Conservation (phyloP, 2,797 vertebrate species). For the Austrolebias charrua region DNA sequence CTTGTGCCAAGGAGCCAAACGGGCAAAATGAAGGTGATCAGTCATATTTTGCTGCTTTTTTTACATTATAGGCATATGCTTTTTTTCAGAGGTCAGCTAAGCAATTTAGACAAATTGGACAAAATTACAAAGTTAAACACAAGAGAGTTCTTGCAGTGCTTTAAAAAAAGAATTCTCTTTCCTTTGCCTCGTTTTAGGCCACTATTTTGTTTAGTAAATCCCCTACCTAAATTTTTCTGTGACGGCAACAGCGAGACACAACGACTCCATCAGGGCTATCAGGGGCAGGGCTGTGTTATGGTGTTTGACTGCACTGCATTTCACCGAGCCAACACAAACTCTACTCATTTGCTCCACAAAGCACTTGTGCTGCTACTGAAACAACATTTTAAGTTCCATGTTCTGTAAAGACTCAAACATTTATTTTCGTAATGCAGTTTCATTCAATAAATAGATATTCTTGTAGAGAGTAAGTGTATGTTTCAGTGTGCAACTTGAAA, state of each 20-base stretch:
- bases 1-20: slow-evolving; percentile 83
- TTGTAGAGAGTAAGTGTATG: not conserved
- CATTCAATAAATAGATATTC: not conserved
- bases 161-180: slow-evolving; percentile 63
- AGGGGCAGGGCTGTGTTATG: slow-evolving; percentile 39
- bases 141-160: slow-evolving; percentile 77
- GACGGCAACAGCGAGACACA: slow-evolving; percentile 54
- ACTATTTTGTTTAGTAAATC: slow-evolving; percentile 68
- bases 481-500: not conserved
- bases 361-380: slow-evolving; percentile 29
- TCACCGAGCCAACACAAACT: slow-evolving; percentile 43
- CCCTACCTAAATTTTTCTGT: slow-evolving; percentile 70
- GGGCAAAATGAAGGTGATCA: slow-evolving; percentile 89
- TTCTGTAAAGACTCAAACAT: not conserved
- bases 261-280: slow-evolving; percentile 51
- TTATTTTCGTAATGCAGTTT: not conserved
- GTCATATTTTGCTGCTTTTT: slow-evolving; percentile 88
- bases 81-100: slow-evolving; percentile 85
- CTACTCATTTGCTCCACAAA: slow-evolving; percentile 24
- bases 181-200: slow-evolving; percentile 58
- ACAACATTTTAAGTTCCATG: not conserved
- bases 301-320: slow-evolving; percentile 40
- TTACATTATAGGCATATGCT: slow-evolving; percentile 87
- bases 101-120: slow-evolving; percentile 89
- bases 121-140: slow-evolving; percentile 88